A percentile compares a stretch with the other conserved stretches of the same genome.
Evolutionary conservation across 2,797 vertebrate genomes (phyloP).

Genomic region (Anisognathus igniventris): DNA sequence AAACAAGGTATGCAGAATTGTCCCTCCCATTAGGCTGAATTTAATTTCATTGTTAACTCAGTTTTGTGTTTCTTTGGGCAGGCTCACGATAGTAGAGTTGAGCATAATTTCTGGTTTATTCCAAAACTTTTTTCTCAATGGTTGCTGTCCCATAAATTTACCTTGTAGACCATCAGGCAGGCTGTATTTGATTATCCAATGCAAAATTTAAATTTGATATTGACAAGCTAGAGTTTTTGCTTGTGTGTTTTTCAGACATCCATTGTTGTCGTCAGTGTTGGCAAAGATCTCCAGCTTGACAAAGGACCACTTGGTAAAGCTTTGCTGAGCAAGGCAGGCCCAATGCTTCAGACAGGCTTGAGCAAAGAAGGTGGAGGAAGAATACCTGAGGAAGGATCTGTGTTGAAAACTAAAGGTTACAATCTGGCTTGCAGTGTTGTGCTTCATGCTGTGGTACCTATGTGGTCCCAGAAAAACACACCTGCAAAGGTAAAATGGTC

Average conservation of each 20-base stretch:
- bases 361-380: background rate
- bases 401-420: conserved; percentile 77
- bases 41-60: background rate
- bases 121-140: background rate
- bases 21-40: background rate
- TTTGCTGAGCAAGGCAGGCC: conserved; percentile 78
- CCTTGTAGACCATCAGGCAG: background rate
- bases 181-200: background rate
- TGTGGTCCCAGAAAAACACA: conserved; percentile 37
- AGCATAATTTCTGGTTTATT: background rate
- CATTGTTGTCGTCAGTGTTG: conserved; percentile 80
- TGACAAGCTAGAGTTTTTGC: background rate
- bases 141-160: background rate
- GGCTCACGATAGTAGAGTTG: background rate
- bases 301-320: conserved; percentile 79
- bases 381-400: background rate
- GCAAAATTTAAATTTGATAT: background rate
- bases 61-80: background rate
- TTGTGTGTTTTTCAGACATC: conserved; percentile 75
- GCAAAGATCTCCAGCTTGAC: conserved; percentile 71
- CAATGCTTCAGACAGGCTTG: conserved; percentile 73
- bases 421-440: conserved; percentile 75
- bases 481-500: conserved; percentile 67
- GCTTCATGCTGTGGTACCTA: conserved; percentile 77
- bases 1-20: background rate